Conservation (phyloP, 1,140 invertebrate genomes). For the Nomia melanderi region DNA sequence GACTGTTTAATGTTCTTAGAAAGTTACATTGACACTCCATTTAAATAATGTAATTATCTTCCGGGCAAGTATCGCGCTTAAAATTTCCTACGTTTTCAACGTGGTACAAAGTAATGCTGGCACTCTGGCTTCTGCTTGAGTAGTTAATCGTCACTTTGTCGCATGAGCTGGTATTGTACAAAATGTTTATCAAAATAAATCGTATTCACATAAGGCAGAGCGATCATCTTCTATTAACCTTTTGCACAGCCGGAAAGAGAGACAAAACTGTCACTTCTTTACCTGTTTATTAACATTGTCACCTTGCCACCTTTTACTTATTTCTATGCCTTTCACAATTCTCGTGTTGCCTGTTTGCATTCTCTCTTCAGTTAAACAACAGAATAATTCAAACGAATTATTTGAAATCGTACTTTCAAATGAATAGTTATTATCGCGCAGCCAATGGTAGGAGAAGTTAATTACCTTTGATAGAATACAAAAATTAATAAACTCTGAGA, state of each 20-base stretch:
- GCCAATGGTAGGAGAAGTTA: no score
- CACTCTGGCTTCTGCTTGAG: background rate
- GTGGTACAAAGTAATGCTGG: background rate
- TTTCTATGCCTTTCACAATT: background rate
- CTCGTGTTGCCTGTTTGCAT: no score
- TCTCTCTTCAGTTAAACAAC: no score
- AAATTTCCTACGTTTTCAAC: slow-evolving; percentile 27
- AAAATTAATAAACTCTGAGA: no score
- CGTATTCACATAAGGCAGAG: background rate
- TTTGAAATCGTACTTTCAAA: no score
- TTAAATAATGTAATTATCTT: background rate
- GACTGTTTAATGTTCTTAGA: slow-evolving; percentile 42
- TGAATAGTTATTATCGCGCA: no score
- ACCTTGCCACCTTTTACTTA: no score
- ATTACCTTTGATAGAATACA: no score
- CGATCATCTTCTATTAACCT: slow-evolving; percentile 31
- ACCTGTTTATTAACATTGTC: background rate
- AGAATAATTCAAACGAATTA: no score
- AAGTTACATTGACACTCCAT: slow-evolving; percentile 26
- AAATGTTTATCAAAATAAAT: slow-evolving; percentile 23
- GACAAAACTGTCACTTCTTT: slow-evolving; percentile 2
- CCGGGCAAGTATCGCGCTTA: background rate
- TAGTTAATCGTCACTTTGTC: slow-evolving; percentile 9
- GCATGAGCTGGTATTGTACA: background rate
- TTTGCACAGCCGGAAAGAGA: background rate